Evolutionary conservation across 2,797 vertebrate genomes (phyloP).

Genomic region (Pseudomugil tenellus): DNA sequence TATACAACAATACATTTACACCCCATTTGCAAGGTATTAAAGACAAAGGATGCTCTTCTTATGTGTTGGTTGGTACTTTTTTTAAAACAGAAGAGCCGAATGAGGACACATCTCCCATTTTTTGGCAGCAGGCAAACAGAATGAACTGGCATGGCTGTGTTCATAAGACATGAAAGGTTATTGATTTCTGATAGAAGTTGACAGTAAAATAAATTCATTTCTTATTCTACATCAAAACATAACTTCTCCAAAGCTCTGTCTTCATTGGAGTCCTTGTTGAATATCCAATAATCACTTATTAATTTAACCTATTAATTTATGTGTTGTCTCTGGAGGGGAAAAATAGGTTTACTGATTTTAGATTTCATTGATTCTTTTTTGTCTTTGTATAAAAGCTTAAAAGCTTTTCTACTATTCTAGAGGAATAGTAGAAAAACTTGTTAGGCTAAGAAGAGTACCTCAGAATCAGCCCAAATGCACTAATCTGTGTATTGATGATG

Average conservation of each 20-base stretch:
- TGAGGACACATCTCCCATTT: slow-evolving; percentile 32
- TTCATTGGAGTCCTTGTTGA: slow-evolving; percentile 33
- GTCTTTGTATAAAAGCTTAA: background rate
- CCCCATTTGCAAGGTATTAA: slow-evolving; percentile 20
- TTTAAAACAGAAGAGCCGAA: slow-evolving; percentile 29
- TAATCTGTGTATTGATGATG: background rate
- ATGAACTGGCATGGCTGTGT: slow-evolving; percentile 33
- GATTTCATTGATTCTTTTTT: slow-evolving; percentile 14
- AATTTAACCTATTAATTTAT: slow-evolving; percentile 29
- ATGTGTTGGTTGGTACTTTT: background rate
- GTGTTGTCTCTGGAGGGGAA: slow-evolving; percentile 3
- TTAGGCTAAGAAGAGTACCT: background rate
- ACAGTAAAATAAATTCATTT: slow-evolving; percentile 47
- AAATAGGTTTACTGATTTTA: background rate
- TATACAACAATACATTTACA: slow-evolving; percentile 41
- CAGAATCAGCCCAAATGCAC: background rate
- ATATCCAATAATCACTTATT: slow-evolving; percentile 11
- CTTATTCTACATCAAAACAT: slow-evolving; percentile 54
- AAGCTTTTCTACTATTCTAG: too few relatives aligned
- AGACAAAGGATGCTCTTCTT: slow-evolving; percentile 13
- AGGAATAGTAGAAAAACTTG: background rate
- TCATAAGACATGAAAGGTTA: slow-evolving; percentile 55
- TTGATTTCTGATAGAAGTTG: slow-evolving; percentile 59
- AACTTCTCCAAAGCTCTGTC: slow-evolving; percentile 35
- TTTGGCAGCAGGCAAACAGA: slow-evolving; percentile 51